Base-by-base conservation (phyloP, 2,888 invertebrate species). In the Tetropium fuscum region DNA sequence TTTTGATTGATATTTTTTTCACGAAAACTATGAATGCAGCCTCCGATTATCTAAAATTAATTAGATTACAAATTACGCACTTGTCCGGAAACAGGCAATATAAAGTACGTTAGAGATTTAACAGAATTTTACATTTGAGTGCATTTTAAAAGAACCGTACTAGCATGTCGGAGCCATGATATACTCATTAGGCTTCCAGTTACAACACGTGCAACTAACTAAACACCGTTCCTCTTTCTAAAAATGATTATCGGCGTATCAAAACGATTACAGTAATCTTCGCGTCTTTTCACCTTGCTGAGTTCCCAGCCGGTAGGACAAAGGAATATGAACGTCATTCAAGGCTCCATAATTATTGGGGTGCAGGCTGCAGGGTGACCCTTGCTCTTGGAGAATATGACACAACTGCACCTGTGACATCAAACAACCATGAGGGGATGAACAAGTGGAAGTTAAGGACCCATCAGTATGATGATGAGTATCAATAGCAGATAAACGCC, bases 401-500 rank as follows among this genome's bases (percentile, higher is more conserved):
- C 27, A 19, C 40, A 27, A 40, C 38, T 51, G 51, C 51, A 51
- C 51, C 51, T 51, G 51, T 45, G 48, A 56, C 47, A 40, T 56
- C 40, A 40, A 47, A 34, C 30, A 38, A 13, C 10, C 27, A 7
- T 41, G 41, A 56, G 40, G 49, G 38, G 48, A 55, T 32, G 40
- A 68, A 76, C 79, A 80, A 79, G 79, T 80, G 77, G 76, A 78
- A 40, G 51, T 27, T 40, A 51, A 25, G 10, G 16, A 16, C 16
- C 15, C 27, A 25, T 40, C 16, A 27, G 18, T 7, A 4, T 27
- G 22, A 25, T 25, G 44, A 27, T 27, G 13, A 27, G n/a, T 27
- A 27, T 27, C 15, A 22, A 27, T 27, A n/a, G 44, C 15, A n/a
- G 44, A 44, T 44, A 27, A 41, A 15, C 18, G 22, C 20, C 22